Conservation (phyloP, 2,113 vertebrate species). For the Neogobius melanostomus region DNA sequence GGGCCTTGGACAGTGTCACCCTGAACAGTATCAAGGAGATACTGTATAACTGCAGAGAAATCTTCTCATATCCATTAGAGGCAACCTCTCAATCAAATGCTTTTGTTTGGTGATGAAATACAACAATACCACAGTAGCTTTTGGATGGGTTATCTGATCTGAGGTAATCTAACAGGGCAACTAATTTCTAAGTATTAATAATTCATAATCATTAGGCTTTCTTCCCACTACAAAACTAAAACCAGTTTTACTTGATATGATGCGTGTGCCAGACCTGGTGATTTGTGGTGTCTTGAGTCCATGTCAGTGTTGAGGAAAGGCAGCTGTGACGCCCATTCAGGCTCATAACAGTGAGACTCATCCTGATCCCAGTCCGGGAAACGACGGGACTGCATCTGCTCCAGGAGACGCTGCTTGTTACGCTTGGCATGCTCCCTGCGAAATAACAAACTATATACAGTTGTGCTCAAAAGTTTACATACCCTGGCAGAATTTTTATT, state of each 20-base stretch:
- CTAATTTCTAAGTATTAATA: no score
- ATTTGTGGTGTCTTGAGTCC: conserved; percentile 55
- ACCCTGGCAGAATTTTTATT: no score
- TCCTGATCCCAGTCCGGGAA: conserved; percentile 82
- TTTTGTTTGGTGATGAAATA: no score
- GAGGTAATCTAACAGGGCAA: no score
- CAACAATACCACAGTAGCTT: no score
- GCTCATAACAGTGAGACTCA: conserved; percentile 77
- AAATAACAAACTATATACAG: neutral
- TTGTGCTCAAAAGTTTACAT: no score
- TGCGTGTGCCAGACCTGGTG: conserved; percentile 34
- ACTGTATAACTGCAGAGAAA: no score
- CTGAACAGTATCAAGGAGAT: neutral
- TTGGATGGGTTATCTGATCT: no score
- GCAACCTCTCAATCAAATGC: no score
- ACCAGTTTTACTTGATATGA: neutral
- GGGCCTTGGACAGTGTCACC: neutral
- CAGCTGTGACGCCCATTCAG: conserved; percentile 75
- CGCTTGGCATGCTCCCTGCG: conserved; percentile 83
- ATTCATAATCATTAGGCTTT: neutral
- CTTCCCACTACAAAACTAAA: neutral
- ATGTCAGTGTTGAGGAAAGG: conserved; percentile 74
- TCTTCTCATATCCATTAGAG: no score
- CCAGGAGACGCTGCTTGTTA: conserved; percentile 81
- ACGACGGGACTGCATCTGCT: conserved; percentile 82